Base-by-base conservation (phyloP, 2,113 vertebrate genomes). In the Oreamnos americanus region DNA sequence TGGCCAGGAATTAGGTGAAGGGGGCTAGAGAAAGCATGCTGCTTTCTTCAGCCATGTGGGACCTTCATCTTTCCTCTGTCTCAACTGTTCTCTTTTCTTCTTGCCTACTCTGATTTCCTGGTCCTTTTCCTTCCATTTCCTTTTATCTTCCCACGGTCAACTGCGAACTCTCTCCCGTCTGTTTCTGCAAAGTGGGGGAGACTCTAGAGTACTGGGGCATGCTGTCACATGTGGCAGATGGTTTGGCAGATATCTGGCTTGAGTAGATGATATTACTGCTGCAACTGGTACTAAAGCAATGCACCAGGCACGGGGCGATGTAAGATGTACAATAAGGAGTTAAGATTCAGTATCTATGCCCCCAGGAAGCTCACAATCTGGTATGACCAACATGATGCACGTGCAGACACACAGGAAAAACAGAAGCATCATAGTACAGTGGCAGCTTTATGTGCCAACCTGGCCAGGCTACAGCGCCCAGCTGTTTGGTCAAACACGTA, bases 11-110 rank as follows among this genome's bases (percentile, higher is more conserved):
- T 25, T 1, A 43, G 76, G 85, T 21, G 58, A 86, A 60, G 43
- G 13, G 14, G 78, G 14, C 23, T 47, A 8, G 3, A 87, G 58
- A 67, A 36, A 5, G 0, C 36, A 55, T 0, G 1, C 14, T 17
- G 74, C 47, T 51, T 23, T 51, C 62, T 84, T 71, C 64, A n/a
- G 33, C 30, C 45, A 55, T 7, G 2, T 13, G 53, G 43, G 2
- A 25, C 45, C 30, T 90, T 53, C 25, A 15, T 16, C 30, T 53
- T 16, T 49, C 16, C 16, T 13, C 33, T 11, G 17, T 30, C 45
- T 25, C 11, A 51, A 16, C 47, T 12, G n/a, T n/a, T 47, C 3
- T 43, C 84, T 93, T 30, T 8, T 10, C 13, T 36, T 83, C 53
- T 47, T 83, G 25, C 26, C 81, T 57, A 49, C 43, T 64, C 17